These are phyloP conservation scores for Paracanthobrama guichenoti DNA, from an alignment of 2,113 vertebrate species.

Conservation along the genomic window DNA sequence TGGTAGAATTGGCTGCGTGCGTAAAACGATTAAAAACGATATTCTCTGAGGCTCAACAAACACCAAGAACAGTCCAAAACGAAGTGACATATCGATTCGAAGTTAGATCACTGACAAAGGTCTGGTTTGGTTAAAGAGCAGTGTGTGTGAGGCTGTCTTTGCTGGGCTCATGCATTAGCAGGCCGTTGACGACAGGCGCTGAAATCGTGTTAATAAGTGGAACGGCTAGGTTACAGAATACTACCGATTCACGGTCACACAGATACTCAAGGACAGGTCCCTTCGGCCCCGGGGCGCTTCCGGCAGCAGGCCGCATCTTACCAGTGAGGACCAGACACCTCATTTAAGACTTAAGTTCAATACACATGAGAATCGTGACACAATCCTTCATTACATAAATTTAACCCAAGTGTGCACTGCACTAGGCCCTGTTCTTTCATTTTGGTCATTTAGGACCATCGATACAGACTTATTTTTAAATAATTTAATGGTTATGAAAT, in stretches of 20 bases:
- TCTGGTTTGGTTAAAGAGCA: not conserved
- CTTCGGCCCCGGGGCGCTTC: slow-evolving; percentile 68
- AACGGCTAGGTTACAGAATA: slow-evolving; percentile 65
- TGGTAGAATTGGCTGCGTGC: not conserved
- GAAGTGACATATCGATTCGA: not conserved
- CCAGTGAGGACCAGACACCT: slow-evolving; percentile 57
- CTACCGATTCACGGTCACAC: slow-evolving; percentile 72
- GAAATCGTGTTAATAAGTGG: slow-evolving; percentile 86
- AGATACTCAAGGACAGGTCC: slow-evolving; percentile 80
- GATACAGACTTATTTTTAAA: not conserved
- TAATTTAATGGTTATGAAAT: not conserved
- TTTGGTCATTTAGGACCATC: not conserved
- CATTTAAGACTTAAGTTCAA: slow-evolving; percentile 45
- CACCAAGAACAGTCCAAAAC: not conserved
- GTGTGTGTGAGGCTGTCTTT: slow-evolving; percentile 50
- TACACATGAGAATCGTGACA: not conserved
- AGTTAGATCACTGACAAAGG: slow-evolving; percentile 1
- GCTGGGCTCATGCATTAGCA: slow-evolving; percentile 70
- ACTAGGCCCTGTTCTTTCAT: slow-evolving; percentile 21
- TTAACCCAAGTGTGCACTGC: not conserved
- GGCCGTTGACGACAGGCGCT: slow-evolving; percentile 74
- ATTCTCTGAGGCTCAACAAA: not conserved
- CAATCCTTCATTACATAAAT: not conserved
- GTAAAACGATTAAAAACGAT: not conserved
- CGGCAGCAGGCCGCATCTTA: slow-evolving; percentile 64